Evolutionary conservation across 2,797 vertebrate species (phyloP).

Genomic region (Onychomys leucogaster): DNA sequence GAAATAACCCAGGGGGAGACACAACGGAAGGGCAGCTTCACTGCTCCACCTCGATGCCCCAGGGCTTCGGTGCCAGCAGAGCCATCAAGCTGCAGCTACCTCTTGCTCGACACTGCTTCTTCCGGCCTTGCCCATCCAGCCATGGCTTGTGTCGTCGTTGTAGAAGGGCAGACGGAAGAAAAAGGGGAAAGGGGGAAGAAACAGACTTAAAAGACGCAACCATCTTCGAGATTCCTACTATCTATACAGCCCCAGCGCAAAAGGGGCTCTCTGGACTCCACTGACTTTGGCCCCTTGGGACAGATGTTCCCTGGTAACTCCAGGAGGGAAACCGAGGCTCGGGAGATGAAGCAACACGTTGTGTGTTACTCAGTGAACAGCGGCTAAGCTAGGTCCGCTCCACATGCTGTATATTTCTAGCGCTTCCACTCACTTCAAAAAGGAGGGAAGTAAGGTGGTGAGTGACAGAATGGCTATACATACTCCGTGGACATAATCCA

Average conservation of each 20-base stretch:
- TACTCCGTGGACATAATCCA: not conserved
- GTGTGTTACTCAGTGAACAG: not conserved
- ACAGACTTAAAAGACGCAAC: slow-evolving; percentile 20
- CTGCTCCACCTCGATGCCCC: not conserved
- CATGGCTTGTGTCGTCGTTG: slow-evolving; percentile 83
- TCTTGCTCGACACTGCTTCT: slow-evolving; percentile 89
- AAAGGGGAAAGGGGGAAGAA: not conserved
- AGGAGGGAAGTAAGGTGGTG: not conserved
- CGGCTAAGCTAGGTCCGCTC: not conserved
- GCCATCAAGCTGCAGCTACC: slow-evolving; percentile 84
- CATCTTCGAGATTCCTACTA: not conserved
- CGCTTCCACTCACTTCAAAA: not conserved
- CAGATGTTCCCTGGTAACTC: not conserved
- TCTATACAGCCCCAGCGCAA: not conserved
- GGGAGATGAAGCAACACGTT: not conserved
- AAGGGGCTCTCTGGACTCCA: not conserved
- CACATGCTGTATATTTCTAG: not conserved
- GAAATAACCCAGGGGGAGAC: not conserved
- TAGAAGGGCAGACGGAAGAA: not conserved
- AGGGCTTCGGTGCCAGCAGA: not conserved
- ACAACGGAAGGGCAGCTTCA: not conserved
- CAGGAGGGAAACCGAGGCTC: slow-evolving; percentile 27
- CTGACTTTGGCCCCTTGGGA: not conserved
- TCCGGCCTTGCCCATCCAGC: slow-evolving; percentile 91
- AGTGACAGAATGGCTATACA: not conserved